phyloP scores from a whole-genome alignment of 2,888 invertebrate genomes.

The Agonum fuliginosum region DNA sequence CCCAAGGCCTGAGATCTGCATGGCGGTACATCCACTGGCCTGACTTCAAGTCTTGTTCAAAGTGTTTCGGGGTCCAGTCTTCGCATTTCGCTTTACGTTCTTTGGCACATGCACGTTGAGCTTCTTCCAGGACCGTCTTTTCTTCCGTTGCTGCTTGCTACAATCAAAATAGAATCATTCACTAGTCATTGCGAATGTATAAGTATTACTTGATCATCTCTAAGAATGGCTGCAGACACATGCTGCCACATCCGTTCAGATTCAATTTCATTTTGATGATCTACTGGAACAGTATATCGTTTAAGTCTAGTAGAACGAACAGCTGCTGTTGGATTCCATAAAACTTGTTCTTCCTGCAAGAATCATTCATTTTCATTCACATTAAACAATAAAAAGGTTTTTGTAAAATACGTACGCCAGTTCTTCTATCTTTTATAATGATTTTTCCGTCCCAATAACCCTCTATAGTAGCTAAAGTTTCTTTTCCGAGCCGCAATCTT shows the following conservation, averaged over 20 bases:
- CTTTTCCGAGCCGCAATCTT: conserved; percentile 89
- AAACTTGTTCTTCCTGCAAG: conserved; percentile 68
- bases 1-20: conserved; percentile 91
- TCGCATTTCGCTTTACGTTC: conserved; percentile 79
- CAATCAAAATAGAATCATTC: background rate
- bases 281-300: conserved; percentile 85
- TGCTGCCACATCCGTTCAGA: conserved; percentile 91
- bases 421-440: conserved; percentile 86
- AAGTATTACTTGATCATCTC: conserved; percentile 83
- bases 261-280: conserved; percentile 86
- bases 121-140: conserved; percentile 92
- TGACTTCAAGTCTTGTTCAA: conserved; percentile 77
- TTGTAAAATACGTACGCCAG: conserved; percentile 76
- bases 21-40: conserved; percentile 83
- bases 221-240: conserved; percentile 88
- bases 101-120: conserved; percentile 84
- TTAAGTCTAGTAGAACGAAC: conserved; percentile 83
- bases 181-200: background rate
- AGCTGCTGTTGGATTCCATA: conserved; percentile 84
- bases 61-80: conserved; percentile 85
- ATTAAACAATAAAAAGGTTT: background rate
- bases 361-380: background rate
- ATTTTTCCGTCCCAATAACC: conserved; percentile 96
- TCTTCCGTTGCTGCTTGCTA: conserved; percentile 91
- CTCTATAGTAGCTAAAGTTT: conserved; percentile 88